These are phyloP conservation scores for Plusia festucae DNA, from an alignment of 2,888 invertebrate species.

Conservation along the genomic window DNA sequence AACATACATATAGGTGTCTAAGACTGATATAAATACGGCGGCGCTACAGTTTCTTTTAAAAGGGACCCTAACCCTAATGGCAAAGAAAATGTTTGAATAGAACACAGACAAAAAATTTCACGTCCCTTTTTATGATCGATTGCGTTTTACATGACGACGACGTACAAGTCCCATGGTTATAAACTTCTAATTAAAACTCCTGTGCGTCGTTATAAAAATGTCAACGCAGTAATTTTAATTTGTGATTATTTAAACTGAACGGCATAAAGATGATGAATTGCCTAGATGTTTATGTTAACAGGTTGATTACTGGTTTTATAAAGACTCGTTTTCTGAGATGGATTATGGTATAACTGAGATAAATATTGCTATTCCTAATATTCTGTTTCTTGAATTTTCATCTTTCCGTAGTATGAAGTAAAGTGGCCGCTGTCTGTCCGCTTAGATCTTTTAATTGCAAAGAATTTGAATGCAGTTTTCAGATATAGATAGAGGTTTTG, in stretches of 20 bases:
- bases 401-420: no score
- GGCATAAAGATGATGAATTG: conserved; percentile 33
- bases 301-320: conserved; percentile 12
- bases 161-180: conserved; percentile 16
- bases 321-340: background rate
- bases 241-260: conserved; percentile 48
- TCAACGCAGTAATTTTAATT: conserved; percentile 43
- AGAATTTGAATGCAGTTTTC: no score
- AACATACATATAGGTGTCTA: no score
- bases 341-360: no score
- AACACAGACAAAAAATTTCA: conserved; percentile 6
- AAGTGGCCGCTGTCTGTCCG: no score
- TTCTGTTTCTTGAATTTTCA: no score
- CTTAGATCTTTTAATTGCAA: no score
- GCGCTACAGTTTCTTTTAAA: no score
- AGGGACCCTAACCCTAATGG: no score
- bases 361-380: no score
- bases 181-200: conserved; percentile 44
- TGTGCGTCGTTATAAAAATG: conserved; percentile 54
- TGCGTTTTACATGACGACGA: conserved; percentile 13
- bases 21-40: no score
- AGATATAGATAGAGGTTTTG: no score
- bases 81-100: conserved; percentile 34
- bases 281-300: conserved; percentile 24
- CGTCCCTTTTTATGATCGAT: conserved; percentile 36